Conservation (phyloP, 2,797 vertebrate genomes). For the Cirrhinus molitorella region DNA sequence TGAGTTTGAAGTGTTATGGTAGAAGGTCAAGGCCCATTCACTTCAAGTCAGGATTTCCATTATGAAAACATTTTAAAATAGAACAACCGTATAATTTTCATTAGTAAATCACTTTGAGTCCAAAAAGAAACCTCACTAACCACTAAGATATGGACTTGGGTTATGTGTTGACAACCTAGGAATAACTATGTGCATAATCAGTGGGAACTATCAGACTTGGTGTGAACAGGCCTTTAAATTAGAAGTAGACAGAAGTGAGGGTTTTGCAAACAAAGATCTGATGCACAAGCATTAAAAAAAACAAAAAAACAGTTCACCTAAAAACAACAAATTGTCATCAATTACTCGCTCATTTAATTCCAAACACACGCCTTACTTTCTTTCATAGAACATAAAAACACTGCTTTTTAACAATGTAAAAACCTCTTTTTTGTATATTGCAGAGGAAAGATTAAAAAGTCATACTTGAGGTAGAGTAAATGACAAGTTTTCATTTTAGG, state of each 20-base stretch:
- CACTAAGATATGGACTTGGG: background rate
- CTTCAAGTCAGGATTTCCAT: conserved; percentile 5
- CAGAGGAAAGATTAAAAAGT: background rate
- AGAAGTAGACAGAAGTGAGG: background rate
- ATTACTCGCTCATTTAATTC: background rate
- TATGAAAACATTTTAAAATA: background rate
- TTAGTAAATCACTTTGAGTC: background rate
- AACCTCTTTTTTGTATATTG: background rate
- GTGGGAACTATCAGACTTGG: conserved; percentile 5
- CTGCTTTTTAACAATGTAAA: background rate
- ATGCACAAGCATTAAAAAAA: conserved; percentile 24
- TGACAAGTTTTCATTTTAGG: background rate
- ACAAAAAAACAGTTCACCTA: conserved; percentile 4
- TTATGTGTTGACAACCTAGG: background rate
- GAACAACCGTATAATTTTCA: background rate
- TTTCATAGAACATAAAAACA: background rate
- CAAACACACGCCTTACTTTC: background rate
- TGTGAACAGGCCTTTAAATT: conserved; percentile 41
- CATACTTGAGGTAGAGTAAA: background rate
- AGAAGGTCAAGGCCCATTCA: conserved; percentile 26
- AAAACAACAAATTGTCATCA: background rate
- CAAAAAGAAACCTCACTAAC: background rate
- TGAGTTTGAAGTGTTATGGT: conserved; percentile 8
- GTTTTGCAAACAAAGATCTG: conserved; percentile 17
- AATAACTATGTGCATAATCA: background rate